Conservation (phyloP, 2,888 invertebrate species). For the Eustalomyia histrio region DNA sequence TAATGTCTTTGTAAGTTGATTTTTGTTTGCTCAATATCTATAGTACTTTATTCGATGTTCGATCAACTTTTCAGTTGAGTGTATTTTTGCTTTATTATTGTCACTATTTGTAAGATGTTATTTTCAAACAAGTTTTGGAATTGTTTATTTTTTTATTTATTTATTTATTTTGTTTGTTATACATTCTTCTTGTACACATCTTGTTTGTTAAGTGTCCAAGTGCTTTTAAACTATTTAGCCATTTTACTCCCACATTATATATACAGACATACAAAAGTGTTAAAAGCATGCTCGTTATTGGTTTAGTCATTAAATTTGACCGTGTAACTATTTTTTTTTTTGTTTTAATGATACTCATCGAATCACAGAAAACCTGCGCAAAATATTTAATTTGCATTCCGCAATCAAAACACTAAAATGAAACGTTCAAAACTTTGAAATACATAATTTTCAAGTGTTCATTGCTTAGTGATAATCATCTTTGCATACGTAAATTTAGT, state of each 20-base stretch:
- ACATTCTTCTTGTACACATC: conserved; percentile 1
- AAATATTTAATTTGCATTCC: conserved; percentile 26
- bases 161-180: conserved; percentile 40
- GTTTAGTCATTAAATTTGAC: conserved; percentile 31
- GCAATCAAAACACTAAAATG: neutral
- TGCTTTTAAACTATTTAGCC: neutral
- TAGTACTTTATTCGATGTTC: no score
- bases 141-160: neutral
- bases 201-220: conserved; percentile 14
- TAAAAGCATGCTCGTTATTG: neutral
- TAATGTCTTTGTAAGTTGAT: no score
- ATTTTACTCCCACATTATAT: conserved; percentile 18
- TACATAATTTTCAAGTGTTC: neutral
- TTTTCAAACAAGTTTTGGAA: neutral
- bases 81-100: neutral
- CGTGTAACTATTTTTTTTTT: conserved; percentile 26
- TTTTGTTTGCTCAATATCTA: no score
- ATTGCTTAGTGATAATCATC: conserved; percentile 4
- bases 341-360: neutral
- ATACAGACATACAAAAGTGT: neutral
- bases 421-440: neutral
- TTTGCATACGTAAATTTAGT: neutral
- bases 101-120: neutral
- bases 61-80: neutral
- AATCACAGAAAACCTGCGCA: conserved; percentile 10